phyloP scores from a whole-genome alignment of 2,888 invertebrate genomes.

The Amblyteles armatorius region DNA sequence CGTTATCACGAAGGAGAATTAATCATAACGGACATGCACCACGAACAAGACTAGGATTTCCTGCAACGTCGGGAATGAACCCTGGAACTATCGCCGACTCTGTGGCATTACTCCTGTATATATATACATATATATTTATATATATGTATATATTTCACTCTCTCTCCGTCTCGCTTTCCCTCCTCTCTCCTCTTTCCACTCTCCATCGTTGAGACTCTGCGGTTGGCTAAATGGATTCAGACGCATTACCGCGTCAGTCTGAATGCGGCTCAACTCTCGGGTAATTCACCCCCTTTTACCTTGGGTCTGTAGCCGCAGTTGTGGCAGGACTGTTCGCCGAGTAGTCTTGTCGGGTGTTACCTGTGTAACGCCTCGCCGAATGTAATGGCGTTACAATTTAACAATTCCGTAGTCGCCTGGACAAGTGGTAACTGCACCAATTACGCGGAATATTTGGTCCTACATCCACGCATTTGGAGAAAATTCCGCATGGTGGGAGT shows the following conservation, averaged over 20 bases:
- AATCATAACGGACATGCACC: constrained; percentile 46
- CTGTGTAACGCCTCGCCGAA: constrained; percentile 17
- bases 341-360: constrained; percentile 34
- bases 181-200: constrained; percentile 5
- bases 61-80: constrained; percentile 51
- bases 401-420: not conserved
- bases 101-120: constrained; percentile 21
- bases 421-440: not conserved
- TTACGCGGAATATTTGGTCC: not conserved
- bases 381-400: constrained; percentile 2
- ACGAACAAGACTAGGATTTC: constrained; percentile 50
- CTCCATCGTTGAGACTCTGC: constrained; percentile 71
- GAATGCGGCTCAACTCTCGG: constrained; percentile 77
- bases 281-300: constrained; percentile 73
- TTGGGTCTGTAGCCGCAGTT: constrained; percentile 5
- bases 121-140: not conserved
- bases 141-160: not conserved
- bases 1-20: constrained; percentile 24
- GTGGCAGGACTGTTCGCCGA: not conserved
- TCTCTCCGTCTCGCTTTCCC: constrained; percentile 20
- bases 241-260: constrained; percentile 80
- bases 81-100: constrained; percentile 49
- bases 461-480: not conserved
- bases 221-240: constrained; percentile 81
- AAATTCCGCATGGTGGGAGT: not conserved